phyloP scores from a whole-genome alignment of 2,888 invertebrate genomes.

The Torymus auratus region DNA sequence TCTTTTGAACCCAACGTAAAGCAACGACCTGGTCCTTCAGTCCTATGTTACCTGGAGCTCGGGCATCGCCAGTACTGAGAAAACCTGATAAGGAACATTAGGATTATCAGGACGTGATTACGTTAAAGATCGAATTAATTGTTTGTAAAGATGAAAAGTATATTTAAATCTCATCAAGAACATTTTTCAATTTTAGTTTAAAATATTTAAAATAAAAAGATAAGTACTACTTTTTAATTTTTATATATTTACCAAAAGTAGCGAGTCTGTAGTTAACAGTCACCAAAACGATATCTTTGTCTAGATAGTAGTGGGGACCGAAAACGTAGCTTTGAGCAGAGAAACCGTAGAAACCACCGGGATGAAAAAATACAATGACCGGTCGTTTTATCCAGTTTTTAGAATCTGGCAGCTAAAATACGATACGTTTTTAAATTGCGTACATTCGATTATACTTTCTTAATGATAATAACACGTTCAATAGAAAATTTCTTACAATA shows the following conservation, averaged over 20 bases:
- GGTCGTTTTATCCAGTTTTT: constrained; percentile 72
- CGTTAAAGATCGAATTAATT: too few species aligned
- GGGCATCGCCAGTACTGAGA: constrained; percentile 82
- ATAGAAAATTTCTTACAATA: constrained; percentile 21
- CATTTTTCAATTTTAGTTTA: too few species aligned
- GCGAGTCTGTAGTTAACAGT: constrained; percentile 71
- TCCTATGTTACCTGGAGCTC: constrained; percentile 84
- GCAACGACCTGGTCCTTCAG: constrained; percentile 85
- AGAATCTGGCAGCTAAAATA: constrained; percentile 18
- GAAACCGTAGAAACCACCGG: constrained; percentile 82
- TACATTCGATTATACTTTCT: too few species aligned
- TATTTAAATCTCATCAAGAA: too few species aligned
- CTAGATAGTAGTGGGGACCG: constrained; percentile 70
- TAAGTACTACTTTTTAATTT: too few species aligned
- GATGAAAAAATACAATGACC: constrained; percentile 84
- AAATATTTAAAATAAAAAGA: too few species aligned
- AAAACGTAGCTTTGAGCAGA: constrained; percentile 79
- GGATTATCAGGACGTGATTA: background rate
- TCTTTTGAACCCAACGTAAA: constrained; percentile 82
- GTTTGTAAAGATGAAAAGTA: too few species aligned
- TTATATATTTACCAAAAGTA: constrained; percentile 67
- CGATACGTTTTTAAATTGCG: too few species aligned
- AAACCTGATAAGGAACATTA: constrained; percentile 76
- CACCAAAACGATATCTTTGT: constrained; percentile 71
- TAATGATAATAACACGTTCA: too few species aligned